Evolutionary conservation across 2,797 vertebrate species (phyloP), one percentile per base, ranked within the genome.

Genomic region (Orientallactaga sibirica): DNA sequence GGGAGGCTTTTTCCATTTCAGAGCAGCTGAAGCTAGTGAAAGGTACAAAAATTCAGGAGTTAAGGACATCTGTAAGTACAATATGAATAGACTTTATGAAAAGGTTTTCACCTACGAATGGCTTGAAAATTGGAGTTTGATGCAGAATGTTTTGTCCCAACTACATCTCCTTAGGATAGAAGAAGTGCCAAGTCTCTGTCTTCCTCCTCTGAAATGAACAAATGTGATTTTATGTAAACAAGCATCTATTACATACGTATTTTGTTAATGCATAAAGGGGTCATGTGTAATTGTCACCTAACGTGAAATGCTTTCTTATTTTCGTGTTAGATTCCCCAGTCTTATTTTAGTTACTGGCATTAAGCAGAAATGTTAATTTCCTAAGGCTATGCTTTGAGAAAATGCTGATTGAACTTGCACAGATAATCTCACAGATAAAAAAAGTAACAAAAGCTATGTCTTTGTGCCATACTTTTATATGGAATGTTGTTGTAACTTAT

Each of bases 1-100:
- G 16, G 91, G 92, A 0, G 43, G 93, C 62, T 67, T 89, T 95
- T 94, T 92, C 81, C 94, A 83, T 80, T 91, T 92, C 62, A 92
- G 27, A 0, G 52, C 22, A 91, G 11, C 16, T 87, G 19, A 91
- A 74, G 20, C n/a, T 93, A 66, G 10, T 90, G 85, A 90, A 95
- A 89, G n/a, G 25, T 64, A 90, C 20, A 81, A 85, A 92, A 88
- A 87, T 37, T 90, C 71, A 93, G 82, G 88, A 94, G 79, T 93
- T 96, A 94, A 95, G 79, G 71, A 94, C 67, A 92, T 19, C 67
- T 15, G 10, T 77, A 94, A 89, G 12, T 55, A 73, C 24, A 79
- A 18, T 70, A 73, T 55, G 37, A 96, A 83, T 67, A 93, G 55
- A 85, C 64, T 76, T 92, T 91, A 92, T 93, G n/a, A 76, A 87